A percentile compares a stretch with the other conserved stretches of the same genome.
phyloP scores from a whole-genome alignment of 2,797 vertebrate species.

The Clarias laeviceps region DNA sequence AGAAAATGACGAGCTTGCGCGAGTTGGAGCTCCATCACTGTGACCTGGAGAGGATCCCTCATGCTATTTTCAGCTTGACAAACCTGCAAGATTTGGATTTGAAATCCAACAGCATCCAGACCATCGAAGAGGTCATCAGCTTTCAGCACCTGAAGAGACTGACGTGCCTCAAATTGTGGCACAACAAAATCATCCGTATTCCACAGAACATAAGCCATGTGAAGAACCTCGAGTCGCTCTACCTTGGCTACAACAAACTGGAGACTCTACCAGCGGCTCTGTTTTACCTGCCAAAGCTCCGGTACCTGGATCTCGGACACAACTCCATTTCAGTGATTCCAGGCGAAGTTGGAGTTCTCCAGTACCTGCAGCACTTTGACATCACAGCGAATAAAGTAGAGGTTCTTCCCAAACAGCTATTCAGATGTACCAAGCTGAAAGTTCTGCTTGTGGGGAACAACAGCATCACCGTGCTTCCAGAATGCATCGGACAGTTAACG shows the following conservation, averaged over 20 bases:
- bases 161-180: slow-evolving; percentile 95
- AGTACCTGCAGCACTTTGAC: slow-evolving; percentile 91
- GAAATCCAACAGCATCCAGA: slow-evolving; percentile 92
- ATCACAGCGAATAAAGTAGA: slow-evolving; percentile 94
- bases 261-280: slow-evolving; percentile 86
- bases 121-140: slow-evolving; percentile 96
- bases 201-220: slow-evolving; percentile 90
- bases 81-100: slow-evolving; percentile 96
- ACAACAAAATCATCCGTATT: slow-evolving; percentile 96
- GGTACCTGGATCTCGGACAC: slow-evolving; percentile 88
- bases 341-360: slow-evolving; percentile 84
- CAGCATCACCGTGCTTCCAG: slow-evolving; percentile 85
- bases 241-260: slow-evolving; percentile 95
- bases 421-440: slow-evolving; percentile 91
- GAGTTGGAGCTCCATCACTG: slow-evolving; percentile 93
- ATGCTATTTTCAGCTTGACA: slow-evolving; percentile 94
- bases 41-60: slow-evolving; percentile 94
- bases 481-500: slow-evolving; percentile 83
- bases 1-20: slow-evolving; percentile 93
- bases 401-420: slow-evolving; percentile 87
- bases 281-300: slow-evolving; percentile 91
- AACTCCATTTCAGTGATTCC: slow-evolving; percentile 88
- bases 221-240: slow-evolving; percentile 90
- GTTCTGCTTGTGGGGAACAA: slow-evolving; percentile 92
- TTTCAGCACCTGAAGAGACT: slow-evolving; percentile 97